Base-by-base conservation (phyloP, 2,888 invertebrate species). In the Ceriagrion tenellum region DNA sequence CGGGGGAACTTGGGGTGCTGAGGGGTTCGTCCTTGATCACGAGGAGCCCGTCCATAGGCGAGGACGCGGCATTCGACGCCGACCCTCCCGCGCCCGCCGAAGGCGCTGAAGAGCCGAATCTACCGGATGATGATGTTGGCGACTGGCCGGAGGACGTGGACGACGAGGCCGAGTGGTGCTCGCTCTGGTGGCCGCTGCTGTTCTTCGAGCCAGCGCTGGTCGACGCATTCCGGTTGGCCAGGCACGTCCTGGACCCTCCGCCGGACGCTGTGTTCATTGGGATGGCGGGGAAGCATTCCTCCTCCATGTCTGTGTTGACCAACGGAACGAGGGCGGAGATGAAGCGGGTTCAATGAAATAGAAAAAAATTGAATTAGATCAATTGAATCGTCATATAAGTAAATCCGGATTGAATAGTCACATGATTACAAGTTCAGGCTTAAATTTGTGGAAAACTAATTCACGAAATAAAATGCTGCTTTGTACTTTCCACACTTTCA, bases 251-350 rank as follows among this genome's bases (percentile, higher is more conserved):
- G 40, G 95, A 95, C 20, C 96, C 96, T 55, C 97, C 95, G 59
- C 59, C 13, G 59, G 97, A 97, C 47, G 97, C 97, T 95, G 97
- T 97, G 96, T 97, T 98, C 97, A 98, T 98, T 96, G 98, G 98
- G 96, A 98, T 98, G 95, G 98, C 98, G 95, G 98, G 98, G 97
- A 98, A 99, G 97, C 98, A 98, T 96, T 99, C 99, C 96, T 99
- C 99, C 97, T 99, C 99, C 98, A 99, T 98, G 96, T 99, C 99
- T 99, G 97, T 13, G 97, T 97, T 95, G 55, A 63, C 88, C 81
- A 47, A 20, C 18, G 59, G 55, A n/a, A 59, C 2, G 0, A 30
- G 16, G 4, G 13, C 16, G 26, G n/a, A n/a, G n/a, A n/a, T n/a
- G n/a, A n/a, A n/a, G n/a, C n/a, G n/a, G n/a, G n/a, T n/a, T n/a